Conservation (phyloP, 2,888 invertebrate species). For the Choreutis nemorana region DNA sequence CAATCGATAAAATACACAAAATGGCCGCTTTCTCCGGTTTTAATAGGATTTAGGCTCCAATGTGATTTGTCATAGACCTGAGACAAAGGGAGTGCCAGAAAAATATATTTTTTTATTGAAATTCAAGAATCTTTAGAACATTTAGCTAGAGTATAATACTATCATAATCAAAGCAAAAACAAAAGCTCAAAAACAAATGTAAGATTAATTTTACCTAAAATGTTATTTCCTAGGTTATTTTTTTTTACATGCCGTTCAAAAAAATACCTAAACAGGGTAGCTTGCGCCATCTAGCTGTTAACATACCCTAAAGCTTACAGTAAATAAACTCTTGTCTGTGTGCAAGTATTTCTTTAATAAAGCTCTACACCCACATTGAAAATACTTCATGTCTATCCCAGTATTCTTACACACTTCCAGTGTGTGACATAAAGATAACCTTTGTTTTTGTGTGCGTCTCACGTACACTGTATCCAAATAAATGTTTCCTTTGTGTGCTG, state of each 20-base stretch:
- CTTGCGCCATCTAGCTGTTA: conserved; percentile 37
- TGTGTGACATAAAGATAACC: conserved; percentile 14
- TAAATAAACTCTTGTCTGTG: conserved; percentile 18
- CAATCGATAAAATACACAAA: conserved; percentile 57
- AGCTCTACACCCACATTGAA: conserved; percentile 4
- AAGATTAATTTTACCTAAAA: no score
- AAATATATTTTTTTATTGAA: conserved; percentile 14
- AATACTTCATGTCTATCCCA: conserved; percentile 16
- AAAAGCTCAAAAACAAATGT: no score
- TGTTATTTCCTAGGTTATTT: no score
- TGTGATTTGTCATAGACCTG: no score
- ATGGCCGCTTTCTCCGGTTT: conserved; percentile 34
- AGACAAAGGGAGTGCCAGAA: no score
- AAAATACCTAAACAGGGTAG: conserved; percentile 3
- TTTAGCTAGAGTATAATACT: conserved; percentile 1
- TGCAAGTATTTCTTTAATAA: conserved; percentile 16
- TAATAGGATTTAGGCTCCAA: no score
- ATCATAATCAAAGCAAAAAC: no score
- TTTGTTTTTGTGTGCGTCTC: conserved; percentile 19
- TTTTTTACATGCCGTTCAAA: conserved; percentile 4
- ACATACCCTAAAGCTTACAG: conserved; percentile 12
- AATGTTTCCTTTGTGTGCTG: conserved; percentile 17
- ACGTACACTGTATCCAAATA: conserved; percentile 17
- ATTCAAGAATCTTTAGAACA: conserved; percentile 5
- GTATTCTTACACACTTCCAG: conserved; percentile 4